Percentiles rank a stretch among this genome's conserved stretches.
These are phyloP conservation scores for Percopsis omiscomaycus DNA, from an alignment of 2,797 vertebrate species.

Conservation along the genomic window DNA sequence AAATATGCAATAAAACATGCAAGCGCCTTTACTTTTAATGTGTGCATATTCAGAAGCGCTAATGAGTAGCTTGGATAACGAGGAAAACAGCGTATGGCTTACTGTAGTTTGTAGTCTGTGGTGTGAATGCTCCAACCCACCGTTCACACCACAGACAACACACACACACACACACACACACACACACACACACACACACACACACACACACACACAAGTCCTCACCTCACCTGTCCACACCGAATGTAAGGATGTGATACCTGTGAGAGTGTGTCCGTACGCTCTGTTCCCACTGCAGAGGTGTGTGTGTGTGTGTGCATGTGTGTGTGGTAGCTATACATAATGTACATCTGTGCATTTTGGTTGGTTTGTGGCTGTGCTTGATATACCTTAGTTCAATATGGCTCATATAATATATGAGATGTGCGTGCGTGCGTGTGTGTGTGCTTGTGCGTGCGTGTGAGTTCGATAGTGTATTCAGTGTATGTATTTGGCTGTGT, in stretches of 20 bases:
- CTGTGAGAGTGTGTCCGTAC: slow-evolving; percentile 78
- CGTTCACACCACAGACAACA: no score
- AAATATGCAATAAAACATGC: no score
- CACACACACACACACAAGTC: slow-evolving; percentile 21
- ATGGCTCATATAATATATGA: slow-evolving; percentile 5
- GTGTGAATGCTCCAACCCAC: no score
- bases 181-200: not conserved
- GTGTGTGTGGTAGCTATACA: not conserved
- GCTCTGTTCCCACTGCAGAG: slow-evolving; percentile 69
- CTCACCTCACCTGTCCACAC: slow-evolving; percentile 51
- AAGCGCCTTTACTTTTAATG: no score
- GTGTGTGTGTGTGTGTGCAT: slow-evolving; percentile 10
- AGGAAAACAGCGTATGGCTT: no score
- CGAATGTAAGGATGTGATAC: slow-evolving; percentile 73
- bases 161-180: no score
- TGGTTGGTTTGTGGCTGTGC: not conserved
- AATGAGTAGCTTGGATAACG: no score
- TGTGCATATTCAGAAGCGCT: no score
- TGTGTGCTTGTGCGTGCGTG: slow-evolving; percentile 9
- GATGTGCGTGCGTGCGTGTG: slow-evolving; percentile 3
- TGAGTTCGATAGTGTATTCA: not conserved
- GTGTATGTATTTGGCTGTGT: not conserved
- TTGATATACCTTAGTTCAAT: not conserved
- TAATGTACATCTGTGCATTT: not conserved
- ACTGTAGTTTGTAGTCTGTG: no score